Base-by-base conservation (phyloP, 2,888 invertebrate species). In the Oeneis ivallda region DNA sequence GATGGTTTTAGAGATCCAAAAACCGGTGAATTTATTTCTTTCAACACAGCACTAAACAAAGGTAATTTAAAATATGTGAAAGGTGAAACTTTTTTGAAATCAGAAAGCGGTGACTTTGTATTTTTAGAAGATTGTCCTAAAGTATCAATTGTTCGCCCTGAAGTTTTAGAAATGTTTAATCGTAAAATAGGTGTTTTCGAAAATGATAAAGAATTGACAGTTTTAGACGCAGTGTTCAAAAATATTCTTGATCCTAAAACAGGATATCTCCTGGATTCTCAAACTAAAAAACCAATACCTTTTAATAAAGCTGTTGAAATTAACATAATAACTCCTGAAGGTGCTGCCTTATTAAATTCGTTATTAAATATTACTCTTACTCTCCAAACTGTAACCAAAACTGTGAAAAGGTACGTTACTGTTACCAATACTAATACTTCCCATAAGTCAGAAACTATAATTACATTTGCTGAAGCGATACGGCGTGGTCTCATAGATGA, bases 231-330 rank as follows among this genome's bases (percentile, higher is more conserved):
- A 17, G 98, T 98, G 67, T 95, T 97, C 75, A 94, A 95, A 76
- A 96, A 96, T 76, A 93, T 96, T 76, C 93, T 99, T 62, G 98
- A 99, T 83, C 96, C 98, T 0, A 95, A 95, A 84, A 95, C 96
- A 34, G 98, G 98, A 9, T 95, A 97, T 84, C 93, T 98, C 70
- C 87, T 98, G 68, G 96, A 98, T 79, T 93, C 95, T 17, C 90
- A 93, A 70, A 94, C 93, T 52, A 94, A 94, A 76, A 94, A 94
- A 79, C 93, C 95, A 60, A 93, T 97, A 79, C 96, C 97, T 70
- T 93, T 97, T 67, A 96, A 97, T 77, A 95, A 96, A 80, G 98
- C 98, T 39, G 96, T 98, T 68, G 95, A 96, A 83, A 94, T 95
- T 65, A 96, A 96, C 77, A 93, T 97, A 76, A 96, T 98, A 43